Evolutionary conservation across 2,888 invertebrate genomes (phyloP).

Genomic region (Drosophila subquinaria): DNA sequence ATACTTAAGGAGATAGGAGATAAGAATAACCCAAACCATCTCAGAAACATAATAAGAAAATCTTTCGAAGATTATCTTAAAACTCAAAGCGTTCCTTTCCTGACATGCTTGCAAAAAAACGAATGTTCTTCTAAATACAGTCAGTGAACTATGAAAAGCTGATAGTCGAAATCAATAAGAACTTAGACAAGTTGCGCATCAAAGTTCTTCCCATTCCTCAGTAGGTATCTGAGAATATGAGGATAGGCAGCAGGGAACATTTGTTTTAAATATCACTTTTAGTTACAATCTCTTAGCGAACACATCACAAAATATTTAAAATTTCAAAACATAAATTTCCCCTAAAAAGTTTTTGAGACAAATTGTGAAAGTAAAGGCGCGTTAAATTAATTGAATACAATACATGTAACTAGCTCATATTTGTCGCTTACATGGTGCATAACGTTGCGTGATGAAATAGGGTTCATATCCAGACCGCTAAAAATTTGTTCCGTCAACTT

Average conservation of each 20-base stretch:
- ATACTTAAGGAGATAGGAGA: no score
- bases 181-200: background rate
- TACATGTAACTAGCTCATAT: background rate
- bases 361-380: slow-evolving; percentile 30
- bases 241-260: background rate
- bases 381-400: slow-evolving; percentile 10
- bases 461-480: no score
- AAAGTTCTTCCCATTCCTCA: background rate
- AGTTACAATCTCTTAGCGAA: slow-evolving; percentile 27
- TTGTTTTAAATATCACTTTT: slow-evolving; percentile 16
- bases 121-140: no score
- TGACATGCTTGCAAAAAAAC: no score
- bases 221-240: slow-evolving; percentile 15
- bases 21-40: background rate
- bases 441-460: no score
- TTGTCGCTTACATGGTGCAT: no score
- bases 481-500: no score
- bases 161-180: background rate
- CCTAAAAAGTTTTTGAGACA: slow-evolving; percentile 16
- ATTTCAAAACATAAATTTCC: slow-evolving; percentile 17
- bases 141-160: no score
- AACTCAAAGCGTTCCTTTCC: background rate
- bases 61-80: background rate
- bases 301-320: slow-evolving; percentile 28
- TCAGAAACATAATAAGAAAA: background rate